Evolutionary conservation across 1,140 invertebrate genomes (phyloP).

Genomic region (Euwallacea fornicatus): DNA sequence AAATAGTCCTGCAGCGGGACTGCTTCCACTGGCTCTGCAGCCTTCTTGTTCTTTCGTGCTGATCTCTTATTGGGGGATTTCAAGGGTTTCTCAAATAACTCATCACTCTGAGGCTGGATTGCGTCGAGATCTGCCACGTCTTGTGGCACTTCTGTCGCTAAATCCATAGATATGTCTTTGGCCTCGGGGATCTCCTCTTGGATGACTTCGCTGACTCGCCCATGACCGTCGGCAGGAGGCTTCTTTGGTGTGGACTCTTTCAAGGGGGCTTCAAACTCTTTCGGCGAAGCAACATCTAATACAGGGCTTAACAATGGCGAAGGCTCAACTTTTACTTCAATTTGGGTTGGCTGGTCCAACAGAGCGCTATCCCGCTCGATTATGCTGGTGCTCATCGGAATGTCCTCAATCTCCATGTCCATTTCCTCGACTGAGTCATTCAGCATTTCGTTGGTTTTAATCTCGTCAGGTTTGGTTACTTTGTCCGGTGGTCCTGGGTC

Average conservation of each 20-base stretch:
- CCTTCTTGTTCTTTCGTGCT: neutral
- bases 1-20: neutral
- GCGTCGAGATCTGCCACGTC: neutral
- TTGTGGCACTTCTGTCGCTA: slow-evolving; percentile 8
- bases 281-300: neutral
- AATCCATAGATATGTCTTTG: neutral
- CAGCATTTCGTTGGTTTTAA: neutral
- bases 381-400: slow-evolving; percentile 35
- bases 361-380: slow-evolving; percentile 29
- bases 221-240: neutral
- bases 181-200: neutral
- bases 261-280: neutral
- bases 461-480: neutral
- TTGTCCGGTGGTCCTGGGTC: neutral
- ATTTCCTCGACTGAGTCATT: slow-evolving; percentile 42
- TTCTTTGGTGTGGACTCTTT: neutral
- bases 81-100: neutral
- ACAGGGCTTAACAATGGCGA: neutral
- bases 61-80: neutral
- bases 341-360: neutral
- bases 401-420: slow-evolving; percentile 44
- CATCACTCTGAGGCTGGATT: too few species aligned
- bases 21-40: neutral
- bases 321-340: neutral
- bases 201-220: neutral